Conservation (phyloP, 2,888 invertebrate species). For the Gastrophysa polygoni region DNA sequence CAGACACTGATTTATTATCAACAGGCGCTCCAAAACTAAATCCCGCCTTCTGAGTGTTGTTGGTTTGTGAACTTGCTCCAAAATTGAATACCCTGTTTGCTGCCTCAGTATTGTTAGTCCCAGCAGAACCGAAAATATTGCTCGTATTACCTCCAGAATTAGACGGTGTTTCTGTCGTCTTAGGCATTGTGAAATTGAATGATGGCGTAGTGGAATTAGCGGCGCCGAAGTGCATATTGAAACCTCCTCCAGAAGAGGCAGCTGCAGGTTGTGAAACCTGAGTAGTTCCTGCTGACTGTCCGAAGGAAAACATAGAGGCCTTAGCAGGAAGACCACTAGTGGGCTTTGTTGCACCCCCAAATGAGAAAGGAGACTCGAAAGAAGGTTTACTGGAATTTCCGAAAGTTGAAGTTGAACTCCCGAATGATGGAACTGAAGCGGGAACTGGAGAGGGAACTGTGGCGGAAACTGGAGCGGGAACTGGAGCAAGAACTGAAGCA, state of each 20-base stretch:
- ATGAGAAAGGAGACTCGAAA: constrained; percentile 40
- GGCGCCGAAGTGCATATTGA: constrained; percentile 49
- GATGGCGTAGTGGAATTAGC: constrained; percentile 23
- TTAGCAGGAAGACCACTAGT: constrained; percentile 34
- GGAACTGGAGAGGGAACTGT: too few relatives aligned
- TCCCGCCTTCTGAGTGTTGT: constrained; percentile 43
- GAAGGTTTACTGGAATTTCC: constrained; percentile 12
- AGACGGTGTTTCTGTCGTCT: constrained; percentile 12
- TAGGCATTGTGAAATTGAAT: constrained; percentile 26
- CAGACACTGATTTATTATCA: background rate
- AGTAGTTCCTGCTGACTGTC: constrained; percentile 37
- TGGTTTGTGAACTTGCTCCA: constrained; percentile 37
- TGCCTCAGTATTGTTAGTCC: constrained; percentile 5
- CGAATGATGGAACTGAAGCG: constrained; percentile 21
- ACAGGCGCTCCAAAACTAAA: constrained; percentile 47
- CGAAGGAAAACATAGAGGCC: constrained; percentile 47
- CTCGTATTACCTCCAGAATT: too few relatives aligned
- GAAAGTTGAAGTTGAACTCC: constrained; percentile 21
- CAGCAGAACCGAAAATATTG: constrained; percentile 25
- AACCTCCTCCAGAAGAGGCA: constrained; percentile 41
- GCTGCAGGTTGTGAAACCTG: constrained; percentile 31
- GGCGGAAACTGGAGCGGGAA: too few relatives aligned
- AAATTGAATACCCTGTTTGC: constrained; percentile 51
- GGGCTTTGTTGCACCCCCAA: constrained; percentile 25
- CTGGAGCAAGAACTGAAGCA: too few relatives aligned